Conservation (phyloP, 2,888 invertebrate genomes). For the Entomobrya multifasciata region DNA sequence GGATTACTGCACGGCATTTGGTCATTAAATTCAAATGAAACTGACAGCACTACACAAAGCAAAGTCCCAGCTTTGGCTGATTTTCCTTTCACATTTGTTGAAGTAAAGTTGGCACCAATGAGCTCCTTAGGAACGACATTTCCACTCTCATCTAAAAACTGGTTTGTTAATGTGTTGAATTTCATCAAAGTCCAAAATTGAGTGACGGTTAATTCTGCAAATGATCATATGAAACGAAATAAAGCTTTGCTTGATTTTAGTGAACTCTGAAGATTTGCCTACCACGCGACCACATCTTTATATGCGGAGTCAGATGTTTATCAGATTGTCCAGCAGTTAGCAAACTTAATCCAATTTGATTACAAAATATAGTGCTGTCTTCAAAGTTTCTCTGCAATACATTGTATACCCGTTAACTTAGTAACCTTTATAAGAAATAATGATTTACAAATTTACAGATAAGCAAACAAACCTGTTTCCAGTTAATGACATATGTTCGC, state of each 20-base stretch:
- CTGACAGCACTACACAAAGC: background rate
- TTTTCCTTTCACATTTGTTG: background rate
- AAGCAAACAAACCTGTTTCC: background rate
- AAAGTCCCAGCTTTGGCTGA: background rate
- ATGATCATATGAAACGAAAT: background rate
- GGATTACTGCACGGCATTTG: background rate
- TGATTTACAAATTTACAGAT: background rate
- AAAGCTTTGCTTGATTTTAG: background rate
- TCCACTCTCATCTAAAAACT: background rate
- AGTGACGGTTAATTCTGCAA: background rate
- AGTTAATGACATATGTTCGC: background rate
- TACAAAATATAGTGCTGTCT: background rate
- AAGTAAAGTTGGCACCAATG: background rate
- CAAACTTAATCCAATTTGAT: background rate
- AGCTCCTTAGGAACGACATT: background rate
- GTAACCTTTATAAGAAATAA: background rate
- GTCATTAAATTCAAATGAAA: background rate
- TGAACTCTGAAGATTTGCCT: background rate
- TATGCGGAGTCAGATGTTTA: background rate
- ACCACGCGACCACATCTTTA: background rate
- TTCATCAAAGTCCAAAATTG: background rate
- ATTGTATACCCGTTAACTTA: background rate
- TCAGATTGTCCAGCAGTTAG: background rate
- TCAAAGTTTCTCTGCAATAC: background rate
- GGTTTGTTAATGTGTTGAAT: background rate